Conservation (phyloP, 2,113 vertebrate genomes). For the Malurus cyaneus region DNA sequence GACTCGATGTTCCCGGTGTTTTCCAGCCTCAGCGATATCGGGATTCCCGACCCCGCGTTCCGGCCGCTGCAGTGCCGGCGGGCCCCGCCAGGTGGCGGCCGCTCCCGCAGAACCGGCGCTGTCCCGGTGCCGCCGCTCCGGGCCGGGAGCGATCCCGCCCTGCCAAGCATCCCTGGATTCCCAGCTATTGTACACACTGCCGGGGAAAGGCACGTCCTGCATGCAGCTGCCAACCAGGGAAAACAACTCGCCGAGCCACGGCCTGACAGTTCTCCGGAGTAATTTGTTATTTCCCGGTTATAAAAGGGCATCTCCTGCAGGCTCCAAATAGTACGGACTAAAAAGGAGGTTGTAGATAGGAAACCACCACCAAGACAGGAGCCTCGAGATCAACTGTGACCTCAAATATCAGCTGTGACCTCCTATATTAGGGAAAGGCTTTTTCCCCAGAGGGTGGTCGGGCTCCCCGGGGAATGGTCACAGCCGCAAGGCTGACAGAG, state of each 20-base stretch:
- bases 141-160: rapidly evolving
- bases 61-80: not conserved
- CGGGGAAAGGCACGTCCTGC: not conserved
- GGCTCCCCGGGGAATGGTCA: not conserved
- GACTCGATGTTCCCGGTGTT: not conserved
- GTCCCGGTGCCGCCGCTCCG: not conserved
- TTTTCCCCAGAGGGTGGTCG: not conserved
- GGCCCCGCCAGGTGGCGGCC: conserved; percentile 61
- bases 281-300: not conserved
- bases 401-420: not conserved
- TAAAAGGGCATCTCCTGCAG: not conserved
- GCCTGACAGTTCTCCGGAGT: not conserved
- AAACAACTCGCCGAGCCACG: not conserved
- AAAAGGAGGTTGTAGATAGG: not conserved
- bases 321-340: not conserved
- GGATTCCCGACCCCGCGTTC: no score
- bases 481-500: not conserved
- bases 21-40: not conserved
- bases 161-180: not conserved
- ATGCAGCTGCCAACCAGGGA: not conserved
- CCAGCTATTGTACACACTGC: not conserved
- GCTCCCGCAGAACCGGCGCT: not conserved
- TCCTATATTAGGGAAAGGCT: not conserved
- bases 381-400: not conserved
- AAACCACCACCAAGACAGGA: rapidly evolving